phyloP scores from a whole-genome alignment of 2,888 invertebrate species.

The Pseudococcus viburni region DNA sequence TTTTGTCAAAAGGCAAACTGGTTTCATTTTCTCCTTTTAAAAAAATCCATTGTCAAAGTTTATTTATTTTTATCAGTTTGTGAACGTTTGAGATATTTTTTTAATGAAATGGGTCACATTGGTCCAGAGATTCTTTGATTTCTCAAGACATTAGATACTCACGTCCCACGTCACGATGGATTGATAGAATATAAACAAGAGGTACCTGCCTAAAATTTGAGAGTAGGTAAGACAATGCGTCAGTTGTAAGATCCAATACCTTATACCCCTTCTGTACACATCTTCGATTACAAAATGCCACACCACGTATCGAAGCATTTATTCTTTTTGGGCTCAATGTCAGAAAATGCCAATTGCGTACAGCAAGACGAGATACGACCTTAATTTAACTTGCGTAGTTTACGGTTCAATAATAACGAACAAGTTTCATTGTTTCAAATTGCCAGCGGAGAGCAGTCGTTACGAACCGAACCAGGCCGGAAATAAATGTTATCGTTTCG shows the following conservation, averaged over 20 bases:
- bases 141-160: too few relatives aligned
- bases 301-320: neutral
- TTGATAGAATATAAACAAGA: too few relatives aligned
- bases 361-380: conserved; percentile 64
- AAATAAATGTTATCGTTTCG: conserved; percentile 66
- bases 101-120: too few relatives aligned
- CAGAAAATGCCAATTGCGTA: conserved; percentile 58
- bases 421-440: conserved; percentile 66
- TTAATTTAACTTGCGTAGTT: conserved; percentile 65
- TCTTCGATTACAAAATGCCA: neutral
- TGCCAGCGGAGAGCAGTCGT: conserved; percentile 63
- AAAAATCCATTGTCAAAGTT: too few relatives aligned
- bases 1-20: too few relatives aligned
- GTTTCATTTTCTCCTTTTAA: too few relatives aligned
- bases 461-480: conserved; percentile 61
- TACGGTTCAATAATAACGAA: conserved; percentile 66
- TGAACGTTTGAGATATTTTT: too few relatives aligned
- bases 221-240: too few relatives aligned
- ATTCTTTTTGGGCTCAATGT: conserved; percentile 52
- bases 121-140: too few relatives aligned
- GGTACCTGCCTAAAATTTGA: too few relatives aligned
- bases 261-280: neutral
- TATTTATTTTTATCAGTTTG: too few relatives aligned
- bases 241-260: neutral
- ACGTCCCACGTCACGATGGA: too few relatives aligned